Conservation (phyloP, 1,140 invertebrate genomes). For the Magallana gigas region DNA sequence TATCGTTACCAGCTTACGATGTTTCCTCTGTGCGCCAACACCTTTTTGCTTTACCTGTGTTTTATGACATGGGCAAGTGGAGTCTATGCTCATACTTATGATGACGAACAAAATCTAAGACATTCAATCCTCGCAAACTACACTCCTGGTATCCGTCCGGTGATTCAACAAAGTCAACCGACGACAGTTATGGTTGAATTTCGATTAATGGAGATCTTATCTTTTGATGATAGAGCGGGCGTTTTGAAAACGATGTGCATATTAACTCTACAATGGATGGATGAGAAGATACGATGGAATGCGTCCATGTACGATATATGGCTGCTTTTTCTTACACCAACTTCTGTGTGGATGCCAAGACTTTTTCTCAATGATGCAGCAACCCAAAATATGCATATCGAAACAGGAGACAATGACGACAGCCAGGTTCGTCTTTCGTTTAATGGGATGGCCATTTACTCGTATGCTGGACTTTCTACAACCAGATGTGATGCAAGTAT, state of each 20-base stretch:
- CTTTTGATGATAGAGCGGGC: constrained; percentile 38
- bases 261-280: not conserved
- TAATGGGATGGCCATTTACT: not conserved
- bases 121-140: not conserved
- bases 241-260: not conserved
- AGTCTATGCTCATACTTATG: too few species aligned
- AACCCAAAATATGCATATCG: not conserved
- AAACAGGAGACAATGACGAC: not conserved
- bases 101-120: too few species aligned
- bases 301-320: not conserved
- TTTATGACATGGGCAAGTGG: too few species aligned
- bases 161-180: not conserved
- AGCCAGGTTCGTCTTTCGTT: not conserved
- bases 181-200: not conserved
- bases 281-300: constrained; percentile 8
- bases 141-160: not conserved
- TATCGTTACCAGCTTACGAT: too few species aligned
- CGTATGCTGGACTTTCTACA: not conserved
- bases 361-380: not conserved
- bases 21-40: too few species aligned
- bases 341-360: constrained; percentile 13
- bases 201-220: not conserved
- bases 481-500: constrained; percentile 17
- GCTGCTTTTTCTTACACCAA: not conserved
- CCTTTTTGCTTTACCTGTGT: too few species aligned